Conservation (phyloP, 2,888 invertebrate species). For the Acronicta alni region DNA sequence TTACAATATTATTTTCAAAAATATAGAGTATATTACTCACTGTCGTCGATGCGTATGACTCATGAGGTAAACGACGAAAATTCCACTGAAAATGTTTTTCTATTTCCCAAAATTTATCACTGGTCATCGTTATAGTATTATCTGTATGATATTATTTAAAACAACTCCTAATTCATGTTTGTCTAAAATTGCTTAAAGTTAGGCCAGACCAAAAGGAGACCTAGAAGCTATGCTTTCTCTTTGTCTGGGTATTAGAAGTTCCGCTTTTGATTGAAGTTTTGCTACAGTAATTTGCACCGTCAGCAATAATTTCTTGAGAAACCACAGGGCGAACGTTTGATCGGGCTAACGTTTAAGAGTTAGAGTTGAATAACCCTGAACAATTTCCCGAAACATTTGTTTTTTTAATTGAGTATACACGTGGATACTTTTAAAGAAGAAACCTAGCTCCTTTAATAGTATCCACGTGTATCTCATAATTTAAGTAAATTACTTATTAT, state of each 20-base stretch:
- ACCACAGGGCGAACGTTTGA: slow-evolving; percentile 9
- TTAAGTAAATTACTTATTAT: too few species aligned
- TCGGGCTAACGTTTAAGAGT: slow-evolving; percentile 13
- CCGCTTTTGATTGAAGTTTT: slow-evolving; percentile 8
- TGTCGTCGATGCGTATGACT: slow-evolving; percentile 52
- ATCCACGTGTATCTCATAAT: too few species aligned
- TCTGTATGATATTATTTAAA: slow-evolving; percentile 16
- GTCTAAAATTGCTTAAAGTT: slow-evolving; percentile 20
- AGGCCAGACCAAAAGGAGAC: background rate
- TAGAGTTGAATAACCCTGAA: slow-evolving; percentile 7
- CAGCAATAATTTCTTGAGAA: slow-evolving; percentile 19
- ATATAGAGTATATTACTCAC: slow-evolving; percentile 57
- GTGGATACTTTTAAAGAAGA: too few species aligned
- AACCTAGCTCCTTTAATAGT: too few species aligned
- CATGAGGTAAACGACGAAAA: slow-evolving; percentile 36
- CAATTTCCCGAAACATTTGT: too few species aligned
- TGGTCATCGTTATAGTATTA: slow-evolving; percentile 32
- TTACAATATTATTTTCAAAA: slow-evolving; percentile 43
- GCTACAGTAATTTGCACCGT: slow-evolving; percentile 15
- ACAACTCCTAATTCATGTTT: slow-evolving; percentile 12
- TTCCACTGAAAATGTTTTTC: slow-evolving; percentile 43
- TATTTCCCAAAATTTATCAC: slow-evolving; percentile 38
- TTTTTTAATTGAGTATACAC: too few species aligned
- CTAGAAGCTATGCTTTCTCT: slow-evolving; percentile 11
- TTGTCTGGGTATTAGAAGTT: slow-evolving; percentile 3